Evolutionary conservation across 2,113 vertebrate genomes (phyloP), one percentile per base, ranked within the genome.

Genomic region (Atrichornis clamosus): DNA sequence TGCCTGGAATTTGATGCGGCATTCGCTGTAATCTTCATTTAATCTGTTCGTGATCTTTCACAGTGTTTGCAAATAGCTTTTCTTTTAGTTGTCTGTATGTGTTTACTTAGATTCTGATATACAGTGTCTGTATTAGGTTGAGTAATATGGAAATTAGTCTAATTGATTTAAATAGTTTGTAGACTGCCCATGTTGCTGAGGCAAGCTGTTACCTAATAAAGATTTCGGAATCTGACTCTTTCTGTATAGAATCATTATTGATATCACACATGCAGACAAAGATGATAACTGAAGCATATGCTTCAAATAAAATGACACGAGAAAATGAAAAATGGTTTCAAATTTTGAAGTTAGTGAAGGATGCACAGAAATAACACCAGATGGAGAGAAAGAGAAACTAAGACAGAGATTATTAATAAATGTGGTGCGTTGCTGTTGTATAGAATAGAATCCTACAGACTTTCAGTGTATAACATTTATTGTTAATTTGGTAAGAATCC

Each of bases 231-330:
- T 97, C 79, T 94, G 90, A 93, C 91, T 95, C 72, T 50, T 73
- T 44, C 87, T 80, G 76, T 94, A 89, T 81, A 78, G 90, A 83
- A 90, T 68, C 50, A 37, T 78, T 96, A 90, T 81, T 96, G 95
- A 75, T 90, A 90, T 86, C 85, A 93, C 96, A 93, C 83, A 89
- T 96, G 60, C 68, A 94, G 92, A 94, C 88, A 81, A 86, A 95
- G 92, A 97, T 92, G 87, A 65, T 91, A 93, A 89, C 68, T 81
- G 80, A 81, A 96, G 69, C 93, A 95, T 95, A 96, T 96, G 93
- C 79, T 95, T 93, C 75, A 92, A 72, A 91, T 69, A 78, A 95
- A 93, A 88, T 78, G 85, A 86, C 82, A 87, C 2, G 13, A 89
- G 89, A 96, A 91, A 93, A 95, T 84, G 91, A 95, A 62, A 96